Evolutionary conservation across 2,888 invertebrate species (phyloP).

Genomic region (Coelopa pilipes): DNA sequence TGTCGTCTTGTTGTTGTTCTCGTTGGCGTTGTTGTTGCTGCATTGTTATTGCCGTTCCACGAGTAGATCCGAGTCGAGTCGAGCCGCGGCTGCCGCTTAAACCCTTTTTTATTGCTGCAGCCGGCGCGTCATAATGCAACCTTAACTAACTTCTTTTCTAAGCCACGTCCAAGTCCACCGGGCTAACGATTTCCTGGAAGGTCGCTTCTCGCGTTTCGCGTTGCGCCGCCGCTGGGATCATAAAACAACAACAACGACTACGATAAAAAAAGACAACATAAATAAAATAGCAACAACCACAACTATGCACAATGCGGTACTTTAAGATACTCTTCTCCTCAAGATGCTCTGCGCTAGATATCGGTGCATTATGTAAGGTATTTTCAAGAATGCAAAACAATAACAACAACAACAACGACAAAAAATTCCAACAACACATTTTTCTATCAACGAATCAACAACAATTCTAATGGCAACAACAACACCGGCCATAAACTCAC

Average conservation of each 20-base stretch:
- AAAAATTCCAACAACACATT: neutral
- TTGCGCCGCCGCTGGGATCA: constrained; percentile 15
- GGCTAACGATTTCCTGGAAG: constrained; percentile 35
- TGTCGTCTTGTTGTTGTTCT: neutral
- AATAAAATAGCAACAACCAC: neutral
- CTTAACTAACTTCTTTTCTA: constrained; percentile 37
- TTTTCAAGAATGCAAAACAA: constrained; percentile 17
- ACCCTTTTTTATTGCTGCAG: constrained; percentile 33
- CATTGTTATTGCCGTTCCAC: no score
- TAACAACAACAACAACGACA: neutral
- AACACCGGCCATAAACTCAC: neutral
- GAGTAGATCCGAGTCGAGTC: no score
- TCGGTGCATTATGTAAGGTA: constrained; percentile 14
- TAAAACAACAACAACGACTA: neutral
- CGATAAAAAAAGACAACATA: neutral
- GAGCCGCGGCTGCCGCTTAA: neutral
- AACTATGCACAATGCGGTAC: neutral
- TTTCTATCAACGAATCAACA: neutral
- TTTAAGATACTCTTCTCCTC: neutral
- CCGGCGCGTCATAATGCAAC: constrained; percentile 31
- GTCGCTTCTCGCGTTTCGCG: constrained; percentile 10
- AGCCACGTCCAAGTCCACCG: constrained; percentile 19
- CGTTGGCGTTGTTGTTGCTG: neutral
- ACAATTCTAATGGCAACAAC: neutral
- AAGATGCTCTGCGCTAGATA: constrained; percentile 4